phyloP scores from a whole-genome alignment of 2,888 invertebrate genomes.

The Morinoia aosen region DNA sequence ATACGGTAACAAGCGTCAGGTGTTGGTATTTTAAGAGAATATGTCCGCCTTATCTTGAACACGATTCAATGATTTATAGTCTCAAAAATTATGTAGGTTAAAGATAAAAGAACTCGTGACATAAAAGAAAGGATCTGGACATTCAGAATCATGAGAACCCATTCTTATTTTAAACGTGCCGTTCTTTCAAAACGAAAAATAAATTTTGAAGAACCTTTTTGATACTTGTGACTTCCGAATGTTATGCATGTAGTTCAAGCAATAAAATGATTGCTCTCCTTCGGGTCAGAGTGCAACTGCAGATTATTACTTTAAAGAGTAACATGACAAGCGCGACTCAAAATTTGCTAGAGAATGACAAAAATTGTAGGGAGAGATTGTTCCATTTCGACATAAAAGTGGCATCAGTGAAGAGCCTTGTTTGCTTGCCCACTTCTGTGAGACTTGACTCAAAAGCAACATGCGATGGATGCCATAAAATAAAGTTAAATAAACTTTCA shows the following conservation, averaged over 20 bases:
- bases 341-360: not conserved
- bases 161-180: not conserved
- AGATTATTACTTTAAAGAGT: not conserved
- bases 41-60: not conserved
- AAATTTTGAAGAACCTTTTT: not conserved
- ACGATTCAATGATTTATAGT: not conserved
- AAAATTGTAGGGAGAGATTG: not conserved
- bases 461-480: not conserved
- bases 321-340: not conserved
- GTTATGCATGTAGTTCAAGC: not conserved
- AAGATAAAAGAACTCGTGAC: not conserved
- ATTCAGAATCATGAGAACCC: not conserved
- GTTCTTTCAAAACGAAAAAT: not conserved
- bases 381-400: not conserved
- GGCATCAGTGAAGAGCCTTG: not conserved
- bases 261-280: not conserved
- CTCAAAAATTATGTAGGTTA: not conserved
- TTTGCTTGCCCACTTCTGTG: not conserved
- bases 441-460: not conserved
- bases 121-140: not conserved
- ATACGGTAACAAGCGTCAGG: conserved; percentile 2
- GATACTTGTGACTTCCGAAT: not conserved
- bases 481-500: not conserved
- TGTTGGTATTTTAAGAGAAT: not conserved
- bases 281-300: not conserved